Base-by-base conservation (phyloP, 1,140 invertebrate species). In the Elymnias hypermnestra region DNA sequence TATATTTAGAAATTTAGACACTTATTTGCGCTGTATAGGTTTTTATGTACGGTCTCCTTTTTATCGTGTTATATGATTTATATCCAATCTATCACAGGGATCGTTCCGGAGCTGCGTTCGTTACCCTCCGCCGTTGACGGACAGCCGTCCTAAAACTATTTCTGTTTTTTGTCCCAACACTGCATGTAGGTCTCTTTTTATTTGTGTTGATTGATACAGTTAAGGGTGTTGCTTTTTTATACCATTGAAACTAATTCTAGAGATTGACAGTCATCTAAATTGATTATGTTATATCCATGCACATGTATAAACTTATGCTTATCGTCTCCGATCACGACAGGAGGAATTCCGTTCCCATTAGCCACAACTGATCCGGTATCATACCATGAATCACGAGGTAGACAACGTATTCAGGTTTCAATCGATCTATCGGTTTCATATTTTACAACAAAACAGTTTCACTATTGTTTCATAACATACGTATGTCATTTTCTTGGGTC, bases 61-160 rank as follows among this genome's bases (percentile, higher is more conserved):
- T n/a, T n/a, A n/a, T n/a, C n/a, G n/a, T n/a, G n/a, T n/a, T n/a
- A n/a, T 23, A 26, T 50, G 46, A 66, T 69, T 60, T 69, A 66
- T 69, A 60, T 60, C 56, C 57, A 54, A 68, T 65, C 62, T 49
- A 58, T 66, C 63, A 50, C 33, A 4, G 42, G 29, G 33, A 51
- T 42, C 47, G 47, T 37, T 37, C 17, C 35, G 45, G 31, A 45
- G 22, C 40, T 26, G 36, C 38, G 39, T 53, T 48, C 55, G 55
- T 57, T 60, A 40, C 45, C 36, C 26, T 31, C 26, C 22, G 18
- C 37, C 47, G 47, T 42, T 50, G 47, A 50, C 21, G 42, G 39
- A 42, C 47, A 37, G 31, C 39, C 31, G 21, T 40, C 38, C 44
- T 36, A 38, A 42, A 33, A 43, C 39, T 50, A 50, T 50, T 50